Evolutionary conservation across 2,888 invertebrate species (phyloP).

Genomic region (Acleris laterana): DNA sequence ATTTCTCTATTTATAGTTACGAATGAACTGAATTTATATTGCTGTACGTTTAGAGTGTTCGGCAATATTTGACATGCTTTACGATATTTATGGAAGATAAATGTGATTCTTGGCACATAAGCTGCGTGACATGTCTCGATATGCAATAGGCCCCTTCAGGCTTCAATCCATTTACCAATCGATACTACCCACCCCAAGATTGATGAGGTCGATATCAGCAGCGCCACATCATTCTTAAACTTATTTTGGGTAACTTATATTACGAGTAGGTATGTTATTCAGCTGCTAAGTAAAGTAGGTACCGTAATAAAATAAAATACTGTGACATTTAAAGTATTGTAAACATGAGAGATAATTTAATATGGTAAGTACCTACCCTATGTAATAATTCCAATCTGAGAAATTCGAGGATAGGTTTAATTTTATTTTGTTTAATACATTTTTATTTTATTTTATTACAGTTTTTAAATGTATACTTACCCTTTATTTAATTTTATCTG

Average conservation of each 20-base stretch:
- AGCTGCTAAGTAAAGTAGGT: neutral
- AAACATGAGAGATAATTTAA: too few relatives aligned
- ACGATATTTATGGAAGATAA: neutral
- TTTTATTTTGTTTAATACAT: neutral
- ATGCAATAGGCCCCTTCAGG: conserved; percentile 40
- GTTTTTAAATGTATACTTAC: neutral
- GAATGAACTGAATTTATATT: neutral
- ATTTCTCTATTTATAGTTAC: conserved; percentile 28
- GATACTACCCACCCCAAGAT: conserved; percentile 55
- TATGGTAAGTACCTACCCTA: too few relatives aligned
- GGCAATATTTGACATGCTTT: too few relatives aligned
- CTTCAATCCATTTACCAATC: conserved; percentile 56
- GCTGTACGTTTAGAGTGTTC: too few relatives aligned
- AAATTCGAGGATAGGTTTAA: neutral
- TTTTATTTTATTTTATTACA: neutral
- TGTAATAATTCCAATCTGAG: too few relatives aligned
- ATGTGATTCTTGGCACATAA: neutral
- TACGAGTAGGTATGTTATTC: neutral
- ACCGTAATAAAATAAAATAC: too few relatives aligned
- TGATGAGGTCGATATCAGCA: conserved; percentile 51
- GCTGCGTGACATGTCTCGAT: conserved; percentile 46
- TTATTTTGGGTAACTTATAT: conserved; percentile 23
- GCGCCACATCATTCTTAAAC: conserved; percentile 44
- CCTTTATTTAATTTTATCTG: neutral
- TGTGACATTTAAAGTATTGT: too few relatives aligned